These are phyloP conservation scores for Nylanderia fulva DNA, from an alignment of 1,140 invertebrate genomes.

Conservation along the genomic window DNA sequence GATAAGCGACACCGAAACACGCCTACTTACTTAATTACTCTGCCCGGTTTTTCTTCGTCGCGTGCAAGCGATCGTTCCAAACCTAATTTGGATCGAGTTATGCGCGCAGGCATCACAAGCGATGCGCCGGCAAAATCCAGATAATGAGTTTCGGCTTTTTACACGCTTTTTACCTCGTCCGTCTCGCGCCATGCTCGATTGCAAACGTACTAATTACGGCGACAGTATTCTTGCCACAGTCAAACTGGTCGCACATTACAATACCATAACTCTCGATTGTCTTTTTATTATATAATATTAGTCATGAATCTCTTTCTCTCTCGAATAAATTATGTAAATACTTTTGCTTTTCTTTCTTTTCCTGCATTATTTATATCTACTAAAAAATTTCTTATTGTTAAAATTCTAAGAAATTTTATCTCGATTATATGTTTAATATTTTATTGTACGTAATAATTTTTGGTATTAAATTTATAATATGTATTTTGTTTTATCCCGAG, in stretches of 20 bases:
- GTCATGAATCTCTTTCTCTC: background rate
- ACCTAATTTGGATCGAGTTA: slow-evolving; percentile 67
- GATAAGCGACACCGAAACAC: slow-evolving; percentile 54
- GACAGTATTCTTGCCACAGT: background rate
- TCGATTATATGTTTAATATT: background rate
- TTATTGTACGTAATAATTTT: background rate
- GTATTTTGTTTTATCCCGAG: slow-evolving; percentile 7
- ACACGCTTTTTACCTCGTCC: background rate
- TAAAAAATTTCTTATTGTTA: background rate
- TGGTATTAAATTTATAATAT: too few relatives aligned
- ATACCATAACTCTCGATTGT: background rate
- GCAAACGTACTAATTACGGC: slow-evolving; percentile 32
- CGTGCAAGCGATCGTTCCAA: slow-evolving; percentile 63
- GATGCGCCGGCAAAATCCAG: slow-evolving; percentile 38
- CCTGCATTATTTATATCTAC: background rate
- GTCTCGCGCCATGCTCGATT: slow-evolving; percentile 1
- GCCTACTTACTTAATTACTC: slow-evolving; percentile 63
- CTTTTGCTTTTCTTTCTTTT: background rate
- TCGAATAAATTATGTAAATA: background rate
- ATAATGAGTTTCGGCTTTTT: slow-evolving; percentile 57
- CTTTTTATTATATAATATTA: background rate
- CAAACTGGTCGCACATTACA: background rate
- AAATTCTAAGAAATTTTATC: background rate
- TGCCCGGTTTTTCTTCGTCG: slow-evolving; percentile 62
- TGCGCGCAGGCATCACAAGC: slow-evolving; percentile 3